Conservation (phyloP, 2,888 invertebrate genomes). For the Melipona bicolor region DNA sequence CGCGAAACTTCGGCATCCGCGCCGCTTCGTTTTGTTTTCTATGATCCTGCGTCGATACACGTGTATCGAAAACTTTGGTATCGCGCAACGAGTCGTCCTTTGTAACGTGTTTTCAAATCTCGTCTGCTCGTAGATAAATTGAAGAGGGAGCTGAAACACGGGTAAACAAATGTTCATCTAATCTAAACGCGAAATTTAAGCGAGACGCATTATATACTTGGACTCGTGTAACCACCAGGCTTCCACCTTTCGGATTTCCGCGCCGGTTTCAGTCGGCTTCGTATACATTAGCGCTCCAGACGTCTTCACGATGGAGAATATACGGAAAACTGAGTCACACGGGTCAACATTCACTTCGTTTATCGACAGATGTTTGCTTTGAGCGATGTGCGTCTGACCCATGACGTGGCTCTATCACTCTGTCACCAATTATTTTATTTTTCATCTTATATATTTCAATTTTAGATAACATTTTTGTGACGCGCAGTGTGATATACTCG, state of each 20-base stretch:
- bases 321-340: background rate
- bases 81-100: background rate
- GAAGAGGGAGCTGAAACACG: too few relatives aligned
- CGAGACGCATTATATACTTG: background rate
- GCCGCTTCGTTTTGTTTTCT: background rate
- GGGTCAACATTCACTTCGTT: background rate
- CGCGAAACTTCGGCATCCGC: constrained; percentile 25
- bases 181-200: constrained; percentile 29
- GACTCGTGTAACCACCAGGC: constrained; percentile 22
- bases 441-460: background rate
- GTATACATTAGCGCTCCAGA: constrained; percentile 43
- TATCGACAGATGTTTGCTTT: background rate
- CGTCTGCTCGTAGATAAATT: too few relatives aligned
- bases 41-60: constrained; percentile 7
- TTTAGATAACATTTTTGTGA: background rate
- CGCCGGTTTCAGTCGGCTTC: constrained; percentile 28
- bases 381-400: background rate
- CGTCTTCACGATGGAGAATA: background rate
- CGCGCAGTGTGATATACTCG: background rate
- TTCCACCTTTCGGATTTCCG: constrained; percentile 28
- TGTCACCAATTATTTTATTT: background rate
- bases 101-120: background rate
- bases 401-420: background rate
- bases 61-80: background rate
- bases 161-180: background rate